Percentiles rank a stretch among this genome's conserved stretches.
Evolutionary conservation across 2,888 invertebrate genomes (phyloP).

Genomic region (Hypolimnas misippus): DNA sequence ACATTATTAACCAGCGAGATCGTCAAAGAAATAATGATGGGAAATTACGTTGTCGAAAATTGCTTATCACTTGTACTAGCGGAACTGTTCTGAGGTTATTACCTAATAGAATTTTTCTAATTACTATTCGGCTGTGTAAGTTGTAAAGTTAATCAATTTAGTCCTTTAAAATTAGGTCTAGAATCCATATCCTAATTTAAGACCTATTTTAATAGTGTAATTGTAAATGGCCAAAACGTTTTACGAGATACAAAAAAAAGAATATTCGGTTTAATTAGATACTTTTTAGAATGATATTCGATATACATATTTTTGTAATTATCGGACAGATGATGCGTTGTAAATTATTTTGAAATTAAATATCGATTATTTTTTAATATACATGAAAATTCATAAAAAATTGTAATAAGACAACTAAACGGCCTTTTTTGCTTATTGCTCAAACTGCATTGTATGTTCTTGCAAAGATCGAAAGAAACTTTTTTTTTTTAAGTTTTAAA

Average conservation of each 20-base stretch:
- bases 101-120: conserved; percentile 50
- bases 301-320: conserved; percentile 13
- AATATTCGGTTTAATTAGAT: neutral
- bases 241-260: neutral
- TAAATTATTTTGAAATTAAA: neutral
- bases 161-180: conserved; percentile 10
- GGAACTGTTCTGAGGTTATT: conserved; percentile 11
- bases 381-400: neutral
- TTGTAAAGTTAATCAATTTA: conserved; percentile 18
- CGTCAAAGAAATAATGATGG: neutral
- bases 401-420: neutral
- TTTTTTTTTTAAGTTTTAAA: neutral
- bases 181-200: conserved; percentile 12
- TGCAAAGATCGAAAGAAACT: neutral
- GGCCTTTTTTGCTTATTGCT: neutral
- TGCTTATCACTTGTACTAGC: neutral
- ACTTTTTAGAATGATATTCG: neutral
- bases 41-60: neutral
- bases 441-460: conserved; percentile 1
- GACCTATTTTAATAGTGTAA: conserved; percentile 15
- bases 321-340: neutral
- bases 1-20: too few species aligned
- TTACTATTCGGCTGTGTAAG: conserved; percentile 56
- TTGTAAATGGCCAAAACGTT: conserved; percentile 19
- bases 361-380: neutral